A percentile compares a stretch with the other conserved stretches of the same genome.
Conservation (phyloP, 2,888 invertebrate species). For the Drosophila phalerata region DNA sequence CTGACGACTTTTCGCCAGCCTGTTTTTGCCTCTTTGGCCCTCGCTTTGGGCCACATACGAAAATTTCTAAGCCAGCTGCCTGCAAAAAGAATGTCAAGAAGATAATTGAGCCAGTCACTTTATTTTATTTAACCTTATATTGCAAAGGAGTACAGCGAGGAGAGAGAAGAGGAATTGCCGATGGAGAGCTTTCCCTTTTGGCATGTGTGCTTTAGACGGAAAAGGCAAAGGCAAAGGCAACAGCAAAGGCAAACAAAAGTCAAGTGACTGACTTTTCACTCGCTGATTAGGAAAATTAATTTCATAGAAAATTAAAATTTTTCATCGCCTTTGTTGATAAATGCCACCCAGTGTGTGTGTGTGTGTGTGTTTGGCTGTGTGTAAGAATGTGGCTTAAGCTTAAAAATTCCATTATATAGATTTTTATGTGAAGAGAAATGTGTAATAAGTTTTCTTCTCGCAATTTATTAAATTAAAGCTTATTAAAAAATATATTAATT, state of each 20-base stretch:
- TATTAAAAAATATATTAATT: not conserved
- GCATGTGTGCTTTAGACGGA: conserved; percentile 55
- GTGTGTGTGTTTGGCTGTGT: not conserved
- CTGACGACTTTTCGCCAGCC: conserved; percentile 34
- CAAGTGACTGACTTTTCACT: conserved; percentile 70
- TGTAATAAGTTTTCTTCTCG: not conserved
- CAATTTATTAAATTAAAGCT: not conserved
- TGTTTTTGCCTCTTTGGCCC: conserved; percentile 13
- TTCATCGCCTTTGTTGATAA: conserved; percentile 38
- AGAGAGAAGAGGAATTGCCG: not conserved
- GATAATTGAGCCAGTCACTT: conserved; percentile 73
- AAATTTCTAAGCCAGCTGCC: conserved; percentile 57
- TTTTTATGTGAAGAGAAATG: not conserved
- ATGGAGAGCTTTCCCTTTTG: conserved; percentile 11
- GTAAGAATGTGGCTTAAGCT: not conserved
- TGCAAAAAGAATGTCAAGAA: conserved; percentile 67
- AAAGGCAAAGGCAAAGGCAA: conserved; percentile 57
- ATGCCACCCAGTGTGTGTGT: conserved; percentile 5
- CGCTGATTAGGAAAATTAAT: conserved; percentile 75
- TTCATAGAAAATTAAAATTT: conserved; percentile 64
- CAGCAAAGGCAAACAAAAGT: conserved; percentile 62
- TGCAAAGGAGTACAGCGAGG: conserved; percentile 2
- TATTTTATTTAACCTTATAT: conserved; percentile 60
- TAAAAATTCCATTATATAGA: conserved; percentile 7
- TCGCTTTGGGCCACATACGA: conserved; percentile 41